Conservation (phyloP, 2,113 vertebrate genomes). For the Osmerus eperlanus region DNA sequence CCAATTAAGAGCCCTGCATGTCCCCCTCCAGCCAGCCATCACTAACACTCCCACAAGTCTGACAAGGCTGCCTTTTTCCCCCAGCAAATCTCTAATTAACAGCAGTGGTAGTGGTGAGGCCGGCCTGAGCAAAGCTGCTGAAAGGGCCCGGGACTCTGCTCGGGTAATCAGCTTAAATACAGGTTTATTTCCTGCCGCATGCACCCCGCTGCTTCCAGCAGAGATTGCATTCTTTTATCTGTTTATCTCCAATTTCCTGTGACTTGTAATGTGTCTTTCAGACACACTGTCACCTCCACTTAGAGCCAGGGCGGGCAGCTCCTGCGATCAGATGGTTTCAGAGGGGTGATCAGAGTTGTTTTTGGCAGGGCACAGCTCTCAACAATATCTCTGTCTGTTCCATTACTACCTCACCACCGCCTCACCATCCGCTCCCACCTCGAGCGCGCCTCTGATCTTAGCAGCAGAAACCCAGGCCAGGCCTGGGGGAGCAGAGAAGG, state of each 20-base stretch:
- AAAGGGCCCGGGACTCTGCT: conserved; percentile 71
- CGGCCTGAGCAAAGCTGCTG: conserved; percentile 62
- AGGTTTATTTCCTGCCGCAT: conserved; percentile 77
- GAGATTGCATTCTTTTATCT: conserved; percentile 71
- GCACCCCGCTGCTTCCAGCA: conserved; percentile 67
- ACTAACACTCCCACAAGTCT: conserved; percentile 76
- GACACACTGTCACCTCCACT: conserved; percentile 71
- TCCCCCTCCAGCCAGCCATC: conserved; percentile 79
- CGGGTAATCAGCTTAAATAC: conserved; percentile 82
- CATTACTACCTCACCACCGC: conserved; percentile 34
- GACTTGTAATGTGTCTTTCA: conserved; percentile 68
- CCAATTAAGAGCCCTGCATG: conserved; percentile 81
- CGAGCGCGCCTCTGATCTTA: conserved; percentile 16
- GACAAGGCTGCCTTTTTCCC: conserved; percentile 77
- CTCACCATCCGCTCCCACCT: conserved; percentile 16
- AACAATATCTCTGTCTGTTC: conserved; percentile 47
- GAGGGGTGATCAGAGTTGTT: conserved; percentile 51
- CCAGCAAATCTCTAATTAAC: conserved; percentile 77
- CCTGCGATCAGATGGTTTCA: conserved; percentile 52
- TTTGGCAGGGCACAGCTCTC: conserved; percentile 49
- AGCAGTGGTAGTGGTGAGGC: conserved; percentile 57
- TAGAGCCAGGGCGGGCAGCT: conserved; percentile 42
- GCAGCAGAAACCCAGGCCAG: conserved; percentile 22
- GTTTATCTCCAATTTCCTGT: conserved; percentile 76
- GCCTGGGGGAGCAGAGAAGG: conserved; percentile 19